Evolutionary conservation across 2,888 invertebrate species (phyloP), one percentile per base, ranked within the genome.

Genomic region (Sminthurides aquaticus): DNA sequence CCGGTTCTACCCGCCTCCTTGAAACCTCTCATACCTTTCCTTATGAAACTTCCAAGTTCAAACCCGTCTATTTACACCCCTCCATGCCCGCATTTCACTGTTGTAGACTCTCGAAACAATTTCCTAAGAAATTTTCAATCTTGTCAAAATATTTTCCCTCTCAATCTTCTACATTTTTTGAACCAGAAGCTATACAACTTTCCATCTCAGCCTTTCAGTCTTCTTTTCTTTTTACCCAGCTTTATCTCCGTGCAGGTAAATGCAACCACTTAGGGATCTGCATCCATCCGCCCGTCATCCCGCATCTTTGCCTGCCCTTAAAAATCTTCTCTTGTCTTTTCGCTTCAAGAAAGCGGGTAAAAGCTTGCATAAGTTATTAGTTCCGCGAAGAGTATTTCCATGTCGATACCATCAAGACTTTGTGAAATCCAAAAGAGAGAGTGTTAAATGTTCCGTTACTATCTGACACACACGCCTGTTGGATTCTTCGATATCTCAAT

Each of bases 291-390:
- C n/a, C n/a, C 43, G 15, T 34, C 43, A 15, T 34, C 43, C 15
- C 15, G 43, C 15, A 15, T 34, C 43, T 34, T 34, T n/a, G n/a
- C n/a, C n/a, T n/a, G n/a, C n/a, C n/a, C n/a, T n/a, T n/a, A n/a
- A n/a, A n/a, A n/a, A n/a, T n/a, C n/a, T n/a, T n/a, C n/a, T n/a
- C n/a, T n/a, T n/a, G n/a, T n/a, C n/a, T n/a, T n/a, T n/a, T n/a
- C n/a, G n/a, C n/a, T n/a, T n/a, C n/a, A n/a, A n/a, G n/a, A n/a
- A n/a, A n/a, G n/a, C n/a, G n/a, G n/a, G n/a, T n/a, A n/a, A n/a
- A n/a, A n/a, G n/a, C 52, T 52, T 52, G 52, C 52, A 52, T 52
- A 52, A 52, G 15, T 52, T 8, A 52, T 52, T 52, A 52, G 52
- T 20, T 52, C 52, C 52, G 52, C 43, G 20, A 52, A 52, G 52